These are phyloP conservation scores for Pempheris klunzingeri DNA, from an alignment of 2,797 vertebrate species.

Conservation along the genomic window DNA sequence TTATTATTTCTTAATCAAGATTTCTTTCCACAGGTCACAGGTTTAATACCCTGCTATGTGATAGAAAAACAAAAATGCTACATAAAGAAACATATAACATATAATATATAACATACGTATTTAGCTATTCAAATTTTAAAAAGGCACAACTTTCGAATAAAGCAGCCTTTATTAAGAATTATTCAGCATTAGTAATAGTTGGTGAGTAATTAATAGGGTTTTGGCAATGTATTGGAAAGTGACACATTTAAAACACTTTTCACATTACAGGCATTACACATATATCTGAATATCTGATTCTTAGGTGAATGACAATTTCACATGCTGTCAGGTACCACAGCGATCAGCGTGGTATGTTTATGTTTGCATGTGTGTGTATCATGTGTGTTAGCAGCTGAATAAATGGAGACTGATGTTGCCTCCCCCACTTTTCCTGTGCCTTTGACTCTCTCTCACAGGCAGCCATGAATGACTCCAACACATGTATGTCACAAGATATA, in stretches of 20 bases:
- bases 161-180: neutral
- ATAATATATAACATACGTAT: too few species aligned
- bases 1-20: neutral
- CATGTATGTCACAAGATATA: conserved; percentile 57
- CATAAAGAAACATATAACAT: too few species aligned
- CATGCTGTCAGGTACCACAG: neutral
- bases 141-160: neutral
- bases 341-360: neutral
- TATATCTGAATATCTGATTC: too few species aligned
- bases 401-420: conserved; percentile 65
- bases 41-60: too few species aligned
- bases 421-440: conserved; percentile 47
- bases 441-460: conserved; percentile 51
- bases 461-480: conserved; percentile 55
- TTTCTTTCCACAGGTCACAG: neutral
- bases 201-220: too few species aligned
- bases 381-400: conserved; percentile 67
- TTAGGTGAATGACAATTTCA: too few species aligned
- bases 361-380: conserved; percentile 38
- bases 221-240: too few species aligned
- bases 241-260: too few species aligned
- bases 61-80: too few species aligned
- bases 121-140: too few species aligned
- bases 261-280: too few species aligned
- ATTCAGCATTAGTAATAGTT: too few species aligned